Evolutionary conservation across 2,888 invertebrate genomes (phyloP), one percentile per base, ranked within the genome.

Genomic region (Parnassius smintheus): DNA sequence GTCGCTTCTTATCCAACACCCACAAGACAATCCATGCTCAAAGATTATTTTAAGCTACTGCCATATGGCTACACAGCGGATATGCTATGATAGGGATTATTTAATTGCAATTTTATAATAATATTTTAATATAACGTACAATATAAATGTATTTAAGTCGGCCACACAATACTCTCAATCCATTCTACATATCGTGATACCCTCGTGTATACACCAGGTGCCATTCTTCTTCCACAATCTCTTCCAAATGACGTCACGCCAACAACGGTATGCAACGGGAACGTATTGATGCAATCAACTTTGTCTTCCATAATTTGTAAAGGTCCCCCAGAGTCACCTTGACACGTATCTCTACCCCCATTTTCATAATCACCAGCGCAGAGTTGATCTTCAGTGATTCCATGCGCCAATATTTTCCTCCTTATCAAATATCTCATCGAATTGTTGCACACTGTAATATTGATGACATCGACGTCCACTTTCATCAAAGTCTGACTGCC

Each of bases 161-260:
- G 89, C 93, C 93, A 93, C 48, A 91, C 92, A 4, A 88, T 80
- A 56, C 72, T 73, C 69, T 93, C 93, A 62, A 93, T 92, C 93
- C 93, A 93, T 1, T 80, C 84, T 3, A 93, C 68, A 64, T 87
- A 93, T 45, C 74, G 81, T 0, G 86, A 88, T 25, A 92, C 92
- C 53, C 85, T 82, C 0, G 91, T 92, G 65, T 93, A 93, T 0
- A 93, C 91, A 7, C 92, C 92, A 1, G 93, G 93, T 0, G 92
- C 85, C 81, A 86, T 88, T 63, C 83, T 86, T 54, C 90, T 83
- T 0, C 92, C 93, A 68, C 93, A 93, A 67, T 92, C 89, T 52
- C 91, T 81, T 0, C 93, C 93, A 73, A 93, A 92, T 0, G 93
- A 92, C 0, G 93, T 93, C 46, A 93, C 85, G 0, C 92, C 93